phyloP scores from a whole-genome alignment of 2,888 invertebrate genomes.

The Phlogophora meticulosa region DNA sequence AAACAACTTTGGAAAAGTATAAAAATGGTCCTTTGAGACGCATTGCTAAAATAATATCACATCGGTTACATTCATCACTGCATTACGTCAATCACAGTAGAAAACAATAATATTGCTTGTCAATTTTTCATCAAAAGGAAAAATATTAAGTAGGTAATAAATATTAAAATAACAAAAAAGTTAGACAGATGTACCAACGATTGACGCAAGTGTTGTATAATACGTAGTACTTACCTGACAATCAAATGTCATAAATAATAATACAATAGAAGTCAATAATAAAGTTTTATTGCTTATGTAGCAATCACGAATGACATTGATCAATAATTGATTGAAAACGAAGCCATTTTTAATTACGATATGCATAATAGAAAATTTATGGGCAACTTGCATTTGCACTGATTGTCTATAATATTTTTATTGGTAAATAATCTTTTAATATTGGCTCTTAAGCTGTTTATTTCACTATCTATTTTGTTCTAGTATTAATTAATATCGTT shows the following conservation, averaged over 20 bases:
- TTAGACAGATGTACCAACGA: constrained; percentile 9
- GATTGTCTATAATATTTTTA: constrained; percentile 29
- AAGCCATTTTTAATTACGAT: constrained; percentile 46
- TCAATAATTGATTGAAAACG: constrained; percentile 47
- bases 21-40: constrained; percentile 31
- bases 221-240: constrained; percentile 44
- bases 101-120: background rate
- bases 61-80: constrained; percentile 4
- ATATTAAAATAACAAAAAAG: constrained; percentile 35
- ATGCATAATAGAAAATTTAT: constrained; percentile 43
- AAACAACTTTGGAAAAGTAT: background rate
- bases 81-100: too few species aligned
- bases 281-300: constrained; percentile 38
- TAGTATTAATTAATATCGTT: background rate
- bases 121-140: too few species aligned
- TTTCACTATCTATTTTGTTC: constrained; percentile 1
- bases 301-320: constrained; percentile 56
- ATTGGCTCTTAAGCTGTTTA: background rate
- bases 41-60: background rate
- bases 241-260: constrained; percentile 56
- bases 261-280: constrained; percentile 55
- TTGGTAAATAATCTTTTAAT: constrained; percentile 11
- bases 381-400: constrained; percentile 26
- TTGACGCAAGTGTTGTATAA: constrained; percentile 18
- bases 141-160: background rate